A percentile compares a stretch with the other conserved stretches of the same genome.
phyloP scores from a whole-genome alignment of 2,113 vertebrate species.

The Gavia stellata region DNA sequence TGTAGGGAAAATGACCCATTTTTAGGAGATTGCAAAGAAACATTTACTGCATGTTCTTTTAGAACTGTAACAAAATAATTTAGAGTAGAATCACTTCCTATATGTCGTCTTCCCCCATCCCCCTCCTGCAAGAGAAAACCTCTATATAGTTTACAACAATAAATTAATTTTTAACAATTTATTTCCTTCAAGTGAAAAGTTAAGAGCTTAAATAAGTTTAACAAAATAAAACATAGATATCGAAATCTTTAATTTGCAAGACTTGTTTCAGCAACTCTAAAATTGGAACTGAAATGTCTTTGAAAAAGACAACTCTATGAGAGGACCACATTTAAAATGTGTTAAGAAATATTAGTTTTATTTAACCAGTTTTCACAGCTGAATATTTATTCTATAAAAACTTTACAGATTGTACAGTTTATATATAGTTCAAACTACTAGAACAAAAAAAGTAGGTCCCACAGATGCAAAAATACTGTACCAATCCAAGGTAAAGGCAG shows the following conservation, averaged over 20 bases:
- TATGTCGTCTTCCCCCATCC: not conserved
- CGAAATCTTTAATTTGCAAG: not conserved
- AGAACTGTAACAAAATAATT: not conserved
- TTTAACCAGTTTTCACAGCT: constrained; percentile 89
- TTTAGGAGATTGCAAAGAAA: not conserved
- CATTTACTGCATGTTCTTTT: not conserved
- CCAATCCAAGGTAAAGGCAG: constrained; percentile 80
- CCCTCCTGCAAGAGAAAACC: not conserved
- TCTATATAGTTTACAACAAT: not conserved
- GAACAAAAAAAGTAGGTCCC: constrained; percentile 85
- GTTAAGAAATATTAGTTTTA: constrained; percentile 91
- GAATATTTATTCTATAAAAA: constrained; percentile 90
- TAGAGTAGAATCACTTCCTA: not conserved
- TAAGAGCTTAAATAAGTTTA: not conserved
- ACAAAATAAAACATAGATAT: not conserved
- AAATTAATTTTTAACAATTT: not conserved
- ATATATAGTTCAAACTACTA: constrained; percentile 84
- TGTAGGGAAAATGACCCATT: not conserved
- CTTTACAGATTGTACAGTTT: constrained; percentile 92
- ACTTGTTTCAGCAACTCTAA: not conserved
- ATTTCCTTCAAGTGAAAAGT: no score
- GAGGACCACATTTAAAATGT: constrained; percentile 60
- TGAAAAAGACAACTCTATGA: constrained; percentile 1
- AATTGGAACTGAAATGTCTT: not conserved
- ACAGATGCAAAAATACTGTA: constrained; percentile 88